These are phyloP conservation scores for Andinoacara biseriatus DNA, from an alignment of 2,113 vertebrate species.

Conservation along the genomic window DNA sequence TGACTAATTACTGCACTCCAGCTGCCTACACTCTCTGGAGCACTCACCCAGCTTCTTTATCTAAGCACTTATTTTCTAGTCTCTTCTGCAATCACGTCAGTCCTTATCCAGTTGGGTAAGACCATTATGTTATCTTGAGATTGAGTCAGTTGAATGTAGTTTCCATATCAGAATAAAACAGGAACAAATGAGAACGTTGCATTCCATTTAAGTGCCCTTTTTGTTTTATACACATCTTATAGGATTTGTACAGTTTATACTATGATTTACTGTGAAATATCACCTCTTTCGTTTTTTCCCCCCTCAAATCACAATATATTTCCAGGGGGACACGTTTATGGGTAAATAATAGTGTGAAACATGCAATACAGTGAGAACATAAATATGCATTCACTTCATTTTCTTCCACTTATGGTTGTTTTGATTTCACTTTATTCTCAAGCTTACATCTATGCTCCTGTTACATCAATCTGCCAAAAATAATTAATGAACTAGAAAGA, in stretches of 20 bases:
- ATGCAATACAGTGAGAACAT: not conserved
- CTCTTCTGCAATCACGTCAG: constrained; percentile 46
- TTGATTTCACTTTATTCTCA: not conserved
- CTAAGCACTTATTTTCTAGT: constrained; percentile 12
- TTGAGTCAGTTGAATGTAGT: not conserved
- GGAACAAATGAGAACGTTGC: not conserved
- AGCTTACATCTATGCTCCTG: not conserved
- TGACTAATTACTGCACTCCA: constrained; percentile 75
- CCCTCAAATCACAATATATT: not conserved
- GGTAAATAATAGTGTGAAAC: not conserved
- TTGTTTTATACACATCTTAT: not conserved
- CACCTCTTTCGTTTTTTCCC: fast-evolving
- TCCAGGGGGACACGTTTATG: fast-evolving
- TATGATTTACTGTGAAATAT: not conserved
- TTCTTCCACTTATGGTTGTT: not conserved
- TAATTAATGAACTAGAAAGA: not conserved
- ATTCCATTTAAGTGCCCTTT: not conserved
- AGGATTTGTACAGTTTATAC: not conserved
- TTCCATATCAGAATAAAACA: not conserved
- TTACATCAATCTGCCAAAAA: constrained; percentile 2
- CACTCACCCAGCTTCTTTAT: constrained; percentile 35
- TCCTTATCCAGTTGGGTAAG: constrained; percentile 35
- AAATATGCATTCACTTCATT: not conserved
- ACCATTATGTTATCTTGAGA: constrained; percentile 12
- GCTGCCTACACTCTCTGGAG: constrained; percentile 53